A percentile compares a stretch with the other conserved stretches of the same genome.
These are phyloP conservation scores for Corella eumyota DNA, from an alignment of 23 tunicate species.

Conservation along the genomic window DNA sequence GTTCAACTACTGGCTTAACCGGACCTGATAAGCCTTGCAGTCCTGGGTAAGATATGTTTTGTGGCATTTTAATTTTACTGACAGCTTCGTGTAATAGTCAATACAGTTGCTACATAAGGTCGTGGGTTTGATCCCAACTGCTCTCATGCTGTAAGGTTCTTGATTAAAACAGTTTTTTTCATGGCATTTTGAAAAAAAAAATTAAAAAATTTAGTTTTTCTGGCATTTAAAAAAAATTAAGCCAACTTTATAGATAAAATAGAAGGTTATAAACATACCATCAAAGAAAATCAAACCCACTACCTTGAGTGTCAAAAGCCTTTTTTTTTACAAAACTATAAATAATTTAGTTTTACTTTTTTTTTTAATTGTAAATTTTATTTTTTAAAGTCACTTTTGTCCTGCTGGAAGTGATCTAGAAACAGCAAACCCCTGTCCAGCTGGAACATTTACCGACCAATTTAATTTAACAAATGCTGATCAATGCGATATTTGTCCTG, in stretches of 20 bases:
- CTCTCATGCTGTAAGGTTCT: no score
- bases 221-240: background rate
- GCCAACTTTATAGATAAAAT: no score
- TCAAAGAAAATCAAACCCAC: no score
- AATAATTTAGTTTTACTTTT: no score
- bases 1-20: conserved; percentile 32
- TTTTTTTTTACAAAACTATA: no score
- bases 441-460: conserved; percentile 63
- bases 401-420: conserved; percentile 47
- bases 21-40: conserved; percentile 33
- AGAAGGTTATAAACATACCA: no score
- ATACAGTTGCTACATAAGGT: no score
- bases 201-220: background rate
- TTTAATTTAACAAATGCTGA: conserved; percentile 54
- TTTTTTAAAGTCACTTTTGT: conserved; percentile 56
- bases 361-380: background rate
- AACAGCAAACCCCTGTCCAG: conserved; percentile 43
- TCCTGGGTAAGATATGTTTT: conserved; percentile 24
- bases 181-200: background rate
- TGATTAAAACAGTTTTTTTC: background rate
- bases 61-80: background rate
- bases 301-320: no score
- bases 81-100: background rate
- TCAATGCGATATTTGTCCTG: conserved; percentile 68
- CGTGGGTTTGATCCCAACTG: no score